Conservation (phyloP, 2,888 invertebrate species). For the Venustoraphidia nigricollis region DNA sequence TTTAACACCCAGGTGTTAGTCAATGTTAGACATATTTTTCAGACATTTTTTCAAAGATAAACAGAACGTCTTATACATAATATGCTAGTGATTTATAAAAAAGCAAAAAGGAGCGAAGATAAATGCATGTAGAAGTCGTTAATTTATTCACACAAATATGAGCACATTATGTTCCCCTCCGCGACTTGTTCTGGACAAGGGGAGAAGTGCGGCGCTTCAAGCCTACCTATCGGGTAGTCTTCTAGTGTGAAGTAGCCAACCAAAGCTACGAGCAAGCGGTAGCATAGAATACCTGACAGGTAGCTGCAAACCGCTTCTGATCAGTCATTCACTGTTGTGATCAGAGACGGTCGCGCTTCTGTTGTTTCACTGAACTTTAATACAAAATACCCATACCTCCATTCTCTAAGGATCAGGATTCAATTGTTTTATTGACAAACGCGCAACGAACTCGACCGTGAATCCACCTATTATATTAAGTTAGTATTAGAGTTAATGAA, state of each 20-base stretch:
- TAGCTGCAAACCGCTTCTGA: slow-evolving; percentile 21
- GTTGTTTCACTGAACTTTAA: slow-evolving; percentile 6
- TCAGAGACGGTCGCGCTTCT: slow-evolving; percentile 27
- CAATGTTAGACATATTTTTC: neutral
- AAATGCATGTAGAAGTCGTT: too few relatives aligned
- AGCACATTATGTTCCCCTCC: neutral
- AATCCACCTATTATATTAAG: neutral
- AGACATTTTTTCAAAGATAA: neutral
- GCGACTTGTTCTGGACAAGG: slow-evolving; percentile 2
- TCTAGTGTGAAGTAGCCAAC: slow-evolving; percentile 27
- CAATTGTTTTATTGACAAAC: neutral
- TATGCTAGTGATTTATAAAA: neutral
- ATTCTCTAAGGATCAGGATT: too few relatives aligned
- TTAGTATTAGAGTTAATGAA: neutral
- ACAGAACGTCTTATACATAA: neutral
- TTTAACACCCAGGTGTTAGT: too few relatives aligned
- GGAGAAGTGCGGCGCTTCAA: slow-evolving; percentile 15
- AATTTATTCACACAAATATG: neutral
- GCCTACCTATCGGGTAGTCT: slow-evolving; percentile 26
- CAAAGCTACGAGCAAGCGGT: slow-evolving; percentile 20
- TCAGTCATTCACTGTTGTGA: slow-evolving; percentile 31
- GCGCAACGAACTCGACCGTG: neutral
- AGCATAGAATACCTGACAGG: slow-evolving; percentile 27
- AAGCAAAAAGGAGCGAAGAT: neutral
- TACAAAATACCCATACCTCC: too few relatives aligned